Percentiles rank a stretch among this genome's conserved stretches.
phyloP scores from a whole-genome alignment of 1,140 invertebrate species.

The Cydia fagiglandana region DNA sequence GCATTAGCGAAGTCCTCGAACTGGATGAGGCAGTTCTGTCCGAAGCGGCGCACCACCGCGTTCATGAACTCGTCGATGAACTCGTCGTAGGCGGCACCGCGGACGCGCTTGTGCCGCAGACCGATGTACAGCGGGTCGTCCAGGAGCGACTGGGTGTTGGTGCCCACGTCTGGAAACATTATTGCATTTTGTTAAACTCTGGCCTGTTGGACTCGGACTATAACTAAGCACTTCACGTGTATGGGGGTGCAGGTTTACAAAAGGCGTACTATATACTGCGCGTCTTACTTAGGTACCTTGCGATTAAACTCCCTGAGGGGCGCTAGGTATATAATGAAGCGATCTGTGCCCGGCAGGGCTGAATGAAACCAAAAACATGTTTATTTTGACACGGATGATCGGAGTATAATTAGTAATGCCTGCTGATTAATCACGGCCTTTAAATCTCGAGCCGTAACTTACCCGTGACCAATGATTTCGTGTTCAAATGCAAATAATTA shows the following conservation, averaged over 20 bases:
- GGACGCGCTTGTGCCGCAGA: slow-evolving; percentile 88
- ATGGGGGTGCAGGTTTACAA: too few relatives aligned
- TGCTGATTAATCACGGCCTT: slow-evolving; percentile 9
- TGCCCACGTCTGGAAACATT: slow-evolving; percentile 87
- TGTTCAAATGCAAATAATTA: slow-evolving; percentile 4
- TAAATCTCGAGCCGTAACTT: neutral
- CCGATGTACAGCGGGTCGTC: slow-evolving; percentile 97
- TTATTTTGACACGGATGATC: neutral
- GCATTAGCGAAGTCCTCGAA: slow-evolving; percentile 97
- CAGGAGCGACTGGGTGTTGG: slow-evolving; percentile 91
- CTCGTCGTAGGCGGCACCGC: slow-evolving; percentile 91
- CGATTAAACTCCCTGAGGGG: neutral
- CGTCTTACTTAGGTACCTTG: too few relatives aligned
- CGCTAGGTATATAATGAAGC: neutral
- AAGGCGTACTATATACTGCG: too few relatives aligned
- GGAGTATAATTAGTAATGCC: neutral
- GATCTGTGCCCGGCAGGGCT: neutral
- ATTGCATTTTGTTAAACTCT: too few relatives aligned
- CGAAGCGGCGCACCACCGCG: slow-evolving; percentile 91
- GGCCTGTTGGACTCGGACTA: too few relatives aligned
- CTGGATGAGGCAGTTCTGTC: slow-evolving; percentile 91
- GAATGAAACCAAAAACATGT: neutral
- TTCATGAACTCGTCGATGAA: slow-evolving; percentile 99
- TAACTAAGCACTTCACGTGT: too few relatives aligned
- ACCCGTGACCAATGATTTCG: neutral